phyloP scores from a whole-genome alignment of 1,140 invertebrate species.

The Paralvinella palmiformis region DNA sequence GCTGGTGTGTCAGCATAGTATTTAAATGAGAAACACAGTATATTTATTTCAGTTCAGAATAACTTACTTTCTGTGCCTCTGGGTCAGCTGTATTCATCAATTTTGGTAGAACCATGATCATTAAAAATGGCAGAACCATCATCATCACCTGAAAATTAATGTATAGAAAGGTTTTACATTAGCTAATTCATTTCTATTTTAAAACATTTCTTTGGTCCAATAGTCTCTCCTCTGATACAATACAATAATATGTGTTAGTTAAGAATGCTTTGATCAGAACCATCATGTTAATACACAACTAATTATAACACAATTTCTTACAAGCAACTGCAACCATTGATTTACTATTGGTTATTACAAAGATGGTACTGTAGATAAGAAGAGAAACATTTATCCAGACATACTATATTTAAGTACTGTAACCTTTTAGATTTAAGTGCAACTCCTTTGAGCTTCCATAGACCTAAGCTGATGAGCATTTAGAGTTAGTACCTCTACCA shows the following conservation, averaged over 20 bases:
- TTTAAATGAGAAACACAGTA: not conserved
- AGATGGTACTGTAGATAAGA: too few relatives aligned
- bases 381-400: too few relatives aligned
- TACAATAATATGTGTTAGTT: not conserved
- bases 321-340: too few relatives aligned
- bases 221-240: not conserved
- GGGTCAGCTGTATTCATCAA: conserved; percentile 85
- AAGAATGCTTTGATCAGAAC: too few relatives aligned
- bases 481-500: not conserved
- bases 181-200: not conserved
- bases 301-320: too few relatives aligned
- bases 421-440: too few relatives aligned
- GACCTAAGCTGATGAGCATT: not conserved
- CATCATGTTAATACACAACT: too few relatives aligned
- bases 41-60: not conserved
- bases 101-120: conserved; percentile 90
- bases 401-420: too few relatives aligned
- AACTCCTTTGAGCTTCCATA: too few relatives aligned
- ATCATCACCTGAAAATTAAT: conserved; percentile 61
- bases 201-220: not conserved
- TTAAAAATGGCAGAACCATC: conserved; percentile 86
- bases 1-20: not conserved
- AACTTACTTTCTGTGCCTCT: conserved; percentile 73
- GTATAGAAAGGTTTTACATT: not conserved
- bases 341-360: too few relatives aligned